Evolutionary conservation across 2,113 vertebrate genomes (phyloP).

Genomic region (Xyrauchen texanus): DNA sequence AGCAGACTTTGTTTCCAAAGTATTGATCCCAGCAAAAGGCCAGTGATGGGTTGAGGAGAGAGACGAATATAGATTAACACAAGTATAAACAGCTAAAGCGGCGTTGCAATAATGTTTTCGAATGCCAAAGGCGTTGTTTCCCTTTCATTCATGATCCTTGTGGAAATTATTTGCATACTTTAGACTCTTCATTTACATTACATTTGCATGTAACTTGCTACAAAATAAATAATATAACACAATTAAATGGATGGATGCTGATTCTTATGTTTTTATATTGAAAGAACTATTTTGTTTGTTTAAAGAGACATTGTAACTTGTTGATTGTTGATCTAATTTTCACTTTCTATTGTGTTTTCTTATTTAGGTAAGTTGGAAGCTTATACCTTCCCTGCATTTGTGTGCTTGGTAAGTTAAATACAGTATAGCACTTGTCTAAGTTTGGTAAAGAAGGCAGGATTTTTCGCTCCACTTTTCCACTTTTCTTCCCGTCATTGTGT

Average conservation of each 20-base stretch:
- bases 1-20: constrained; percentile 27
- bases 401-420: constrained; percentile 8
- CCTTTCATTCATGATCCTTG: too few species aligned
- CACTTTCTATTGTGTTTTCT: not conserved
- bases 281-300: not conserved
- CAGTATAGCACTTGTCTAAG: not conserved
- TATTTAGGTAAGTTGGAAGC: constrained; percentile 15
- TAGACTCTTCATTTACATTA: not conserved
- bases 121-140: not conserved
- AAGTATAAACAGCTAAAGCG: not conserved
- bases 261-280: too few species aligned
- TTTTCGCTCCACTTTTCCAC: too few species aligned
- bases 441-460: not conserved
- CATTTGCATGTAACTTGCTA: not conserved
- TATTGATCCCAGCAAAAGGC: constrained; percentile 41
- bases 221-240: too few species aligned
- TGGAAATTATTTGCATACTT: too few species aligned
- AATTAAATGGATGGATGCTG: too few species aligned
- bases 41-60: not conserved
- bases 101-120: not conserved
- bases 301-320: not conserved
- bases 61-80: constrained; percentile 26
- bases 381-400: not conserved
- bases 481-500: not conserved
- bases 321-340: not conserved